Base-by-base conservation (phyloP, 1,140 invertebrate genomes). In the Lordiphosa stackelbergi region DNA sequence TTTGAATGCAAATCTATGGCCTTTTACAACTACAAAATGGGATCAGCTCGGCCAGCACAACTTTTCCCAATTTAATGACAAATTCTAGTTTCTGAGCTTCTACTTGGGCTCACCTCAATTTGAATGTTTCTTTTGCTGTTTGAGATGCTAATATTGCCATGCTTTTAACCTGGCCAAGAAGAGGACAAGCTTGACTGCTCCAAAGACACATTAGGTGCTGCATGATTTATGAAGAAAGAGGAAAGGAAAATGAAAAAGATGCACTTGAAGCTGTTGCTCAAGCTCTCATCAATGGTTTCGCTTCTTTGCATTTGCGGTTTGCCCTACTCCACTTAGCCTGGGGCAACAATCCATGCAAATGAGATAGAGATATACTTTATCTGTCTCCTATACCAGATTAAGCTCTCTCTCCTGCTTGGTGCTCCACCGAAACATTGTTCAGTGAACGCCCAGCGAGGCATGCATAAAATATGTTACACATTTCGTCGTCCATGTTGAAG, bases 391-490 rank as follows among this genome's bases (percentile, higher is more conserved):
- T 22, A 46, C 24, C 11, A n/a, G 22, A 53, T 34, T 38, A 28
- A 34, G 43, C 7, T 31, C 12, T 6, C 10, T 10, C 24, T 3
- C n/a, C 1, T 24, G 22, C 22, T 5, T 24, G 22, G 5, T 24
- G 22, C 22, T 35, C 34, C 11, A 3, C 13, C 24, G 3, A 7
- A 53, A 66, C 52, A 66, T 59, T 68, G 70, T 52, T 73, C 54
- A 69, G 36, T 64, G 64, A 51, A 47, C 54, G 59, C 55, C 47
- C 65, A 69, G 24, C 58, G 66, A 69, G 55, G 65, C 61, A 66
- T 66, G 60, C 55, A 74, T 69, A 66, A 74, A 70, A 69, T 73
- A 74, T 73, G 65, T 58, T 74, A 58, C 60, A 59, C 57, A 54
- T 54, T 49, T 36, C 59, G 53, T 49, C 61, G 24, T 24, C 43